phyloP scores from a whole-genome alignment of 2,113 vertebrate species.

The Mystacornis crossleyi region DNA sequence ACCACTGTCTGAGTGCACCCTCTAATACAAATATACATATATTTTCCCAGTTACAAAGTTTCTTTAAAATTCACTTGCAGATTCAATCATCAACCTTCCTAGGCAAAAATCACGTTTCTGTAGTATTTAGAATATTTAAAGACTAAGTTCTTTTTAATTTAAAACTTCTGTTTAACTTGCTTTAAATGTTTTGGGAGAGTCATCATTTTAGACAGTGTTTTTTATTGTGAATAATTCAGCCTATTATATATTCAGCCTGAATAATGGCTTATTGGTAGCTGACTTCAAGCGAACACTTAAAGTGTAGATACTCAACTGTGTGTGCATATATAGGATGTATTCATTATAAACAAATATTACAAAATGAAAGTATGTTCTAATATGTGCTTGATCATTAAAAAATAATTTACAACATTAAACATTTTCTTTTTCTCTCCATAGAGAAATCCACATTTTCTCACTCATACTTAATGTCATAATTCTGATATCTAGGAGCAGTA shows the following conservation, averaged over 20 bases:
- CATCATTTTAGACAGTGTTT: background rate
- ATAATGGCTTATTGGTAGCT: background rate
- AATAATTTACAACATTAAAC: background rate
- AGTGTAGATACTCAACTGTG: background rate
- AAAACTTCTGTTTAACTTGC: background rate
- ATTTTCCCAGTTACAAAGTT: background rate
- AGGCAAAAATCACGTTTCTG: conserved; percentile 32
- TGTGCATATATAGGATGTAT: background rate
- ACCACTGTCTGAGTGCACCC: background rate
- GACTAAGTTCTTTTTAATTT: background rate
- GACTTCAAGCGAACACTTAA: background rate
- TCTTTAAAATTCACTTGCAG: background rate
- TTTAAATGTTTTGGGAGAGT: background rate
- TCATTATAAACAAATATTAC: background rate
- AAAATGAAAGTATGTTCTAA: background rate
- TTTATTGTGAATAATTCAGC: background rate
- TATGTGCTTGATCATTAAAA: background rate
- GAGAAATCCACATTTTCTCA: background rate
- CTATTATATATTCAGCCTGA: too few species aligned
- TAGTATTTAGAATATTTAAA: conserved; percentile 1
- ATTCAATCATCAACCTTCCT: background rate
- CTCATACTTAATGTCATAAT: background rate
- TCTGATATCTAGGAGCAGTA: background rate
- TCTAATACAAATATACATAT: background rate
- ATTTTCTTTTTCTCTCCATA: background rate